Evolutionary conservation across 2,797 vertebrate species (phyloP), one percentile per base, ranked within the genome.

Genomic region (Enteromius unitaeniatus): DNA sequence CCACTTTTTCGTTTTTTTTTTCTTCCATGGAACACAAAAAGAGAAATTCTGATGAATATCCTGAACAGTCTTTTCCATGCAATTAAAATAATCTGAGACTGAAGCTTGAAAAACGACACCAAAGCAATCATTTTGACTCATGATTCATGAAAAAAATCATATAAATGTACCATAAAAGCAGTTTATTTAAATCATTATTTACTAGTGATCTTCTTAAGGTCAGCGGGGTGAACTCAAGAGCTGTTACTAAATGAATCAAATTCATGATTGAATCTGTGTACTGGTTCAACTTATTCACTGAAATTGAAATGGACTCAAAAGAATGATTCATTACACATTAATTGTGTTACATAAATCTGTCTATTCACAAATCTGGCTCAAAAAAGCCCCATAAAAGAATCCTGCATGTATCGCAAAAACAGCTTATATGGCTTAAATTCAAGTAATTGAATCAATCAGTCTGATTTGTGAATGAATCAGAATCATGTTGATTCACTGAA

Each of bases 31-130:
- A 21, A 64, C 76, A 78, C 75, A 78, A 64, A 64, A 64, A 2
- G 26, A 49, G 53, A 76, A 42, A 26, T 78, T 65, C 42, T 65
- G 19, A 60, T 40, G 13, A 65, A 49, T 31, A 65, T 65, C 11
- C 31, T n/a, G 76, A 47, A 62, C 40, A 78, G 60, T 34, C 42
- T 78, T 65, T 78, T 76, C 53, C 34, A 26, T 76, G 34, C 74
- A 15, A 60, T 76, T 58, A 40, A 37, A 58, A 40, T 76, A 58
- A 76, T 26, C 9, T 14, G 4, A 58, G n/a, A 19, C 7, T 4
- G 21, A 76, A 37, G 31, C 21, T 10, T 76, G 14, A 60, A 58
- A 76, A 23, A 42, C 13, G 6, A 76, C 3, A 1, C 6, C 4
- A 58, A 76, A 15, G 7, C 31, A 23, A 28, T 7, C 6, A 3